Percentiles rank a stretch among this genome's conserved stretches.
These are phyloP conservation scores for Lutraria lutraria DNA, from an alignment of 2,888 invertebrate genomes.

Conservation along the genomic window DNA sequence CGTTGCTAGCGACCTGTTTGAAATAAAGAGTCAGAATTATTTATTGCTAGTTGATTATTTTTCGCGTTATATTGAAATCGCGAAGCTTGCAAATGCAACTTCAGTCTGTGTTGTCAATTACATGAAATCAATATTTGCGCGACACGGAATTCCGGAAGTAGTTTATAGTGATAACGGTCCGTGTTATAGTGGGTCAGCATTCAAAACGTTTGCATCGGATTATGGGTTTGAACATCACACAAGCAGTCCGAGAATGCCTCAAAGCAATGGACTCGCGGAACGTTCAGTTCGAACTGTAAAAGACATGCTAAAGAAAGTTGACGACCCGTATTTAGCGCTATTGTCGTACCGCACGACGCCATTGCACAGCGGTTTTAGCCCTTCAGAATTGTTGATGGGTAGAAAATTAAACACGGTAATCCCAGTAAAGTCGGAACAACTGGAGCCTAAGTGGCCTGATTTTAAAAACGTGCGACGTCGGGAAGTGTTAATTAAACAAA, in stretches of 20 bases:
- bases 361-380: conserved; percentile 73
- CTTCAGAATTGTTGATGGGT: conserved; percentile 79
- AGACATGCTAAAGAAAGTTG: conserved; percentile 71
- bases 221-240: conserved; percentile 60
- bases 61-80: conserved; percentile 66
- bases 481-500: not conserved
- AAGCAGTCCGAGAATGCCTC: conserved; percentile 59
- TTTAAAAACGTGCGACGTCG: conserved; percentile 29
- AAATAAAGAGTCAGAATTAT: conserved; percentile 61
- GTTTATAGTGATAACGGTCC: conserved; percentile 55
- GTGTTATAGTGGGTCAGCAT: conserved; percentile 49
- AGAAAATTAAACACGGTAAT: conserved; percentile 72
- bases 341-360: conserved; percentile 74
- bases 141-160: conserved; percentile 62
- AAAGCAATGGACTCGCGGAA: conserved; percentile 63
- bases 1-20: conserved; percentile 71
- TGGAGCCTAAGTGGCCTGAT: conserved; percentile 46
- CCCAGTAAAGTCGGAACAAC: conserved; percentile 49
- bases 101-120: conserved; percentile 54
- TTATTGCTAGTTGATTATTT: conserved; percentile 71
- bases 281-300: conserved; percentile 48
- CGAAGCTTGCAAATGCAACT: conserved; percentile 45
- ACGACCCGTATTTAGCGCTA: conserved; percentile 72
- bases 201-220: conserved; percentile 54
- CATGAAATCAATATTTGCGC: conserved; percentile 64